These are phyloP conservation scores for Tangara arthus DNA, from an alignment of 2,797 vertebrate species.

Conservation along the genomic window DNA sequence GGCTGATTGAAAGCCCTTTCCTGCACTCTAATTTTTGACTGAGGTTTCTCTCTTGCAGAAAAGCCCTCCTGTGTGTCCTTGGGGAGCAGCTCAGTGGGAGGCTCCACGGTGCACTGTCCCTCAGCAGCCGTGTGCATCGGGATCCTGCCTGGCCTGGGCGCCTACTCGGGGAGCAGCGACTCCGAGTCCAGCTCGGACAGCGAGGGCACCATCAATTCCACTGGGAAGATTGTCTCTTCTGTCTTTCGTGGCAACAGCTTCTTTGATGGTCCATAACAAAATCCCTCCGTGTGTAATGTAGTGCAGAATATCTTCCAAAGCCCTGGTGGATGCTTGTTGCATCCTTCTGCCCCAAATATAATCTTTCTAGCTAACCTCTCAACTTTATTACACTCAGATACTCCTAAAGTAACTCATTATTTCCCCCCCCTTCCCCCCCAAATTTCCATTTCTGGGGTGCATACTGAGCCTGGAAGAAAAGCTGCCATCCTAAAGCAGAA, in stretches of 20 bases:
- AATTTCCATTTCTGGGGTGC: not conserved
- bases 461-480: not conserved
- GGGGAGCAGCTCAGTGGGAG: constrained; percentile 68
- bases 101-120: constrained; percentile 84
- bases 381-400: not conserved
- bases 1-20: not conserved
- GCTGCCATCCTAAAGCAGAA: not conserved
- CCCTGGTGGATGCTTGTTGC: not conserved
- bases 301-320: constrained; percentile 25
- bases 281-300: not conserved
- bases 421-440: not conserved
- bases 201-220: constrained; percentile 90
- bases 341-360: constrained; percentile 10
- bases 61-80: constrained; percentile 57
- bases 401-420: constrained; percentile 7
- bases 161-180: constrained; percentile 96
- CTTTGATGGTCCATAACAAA: constrained; percentile 74
- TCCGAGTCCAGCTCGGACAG: constrained; percentile 98
- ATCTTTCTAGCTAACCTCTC: constrained; percentile 43
- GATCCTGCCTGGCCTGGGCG: constrained; percentile 91
- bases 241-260: constrained; percentile 80
- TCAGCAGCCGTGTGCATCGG: constrained; percentile 93
- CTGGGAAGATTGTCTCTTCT: constrained; percentile 84
- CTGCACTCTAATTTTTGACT: rapidly evolving
- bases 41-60: constrained; percentile 57